phyloP scores from a whole-genome alignment of 2,797 vertebrate genomes.

The Percopsis omiscomaycus region DNA sequence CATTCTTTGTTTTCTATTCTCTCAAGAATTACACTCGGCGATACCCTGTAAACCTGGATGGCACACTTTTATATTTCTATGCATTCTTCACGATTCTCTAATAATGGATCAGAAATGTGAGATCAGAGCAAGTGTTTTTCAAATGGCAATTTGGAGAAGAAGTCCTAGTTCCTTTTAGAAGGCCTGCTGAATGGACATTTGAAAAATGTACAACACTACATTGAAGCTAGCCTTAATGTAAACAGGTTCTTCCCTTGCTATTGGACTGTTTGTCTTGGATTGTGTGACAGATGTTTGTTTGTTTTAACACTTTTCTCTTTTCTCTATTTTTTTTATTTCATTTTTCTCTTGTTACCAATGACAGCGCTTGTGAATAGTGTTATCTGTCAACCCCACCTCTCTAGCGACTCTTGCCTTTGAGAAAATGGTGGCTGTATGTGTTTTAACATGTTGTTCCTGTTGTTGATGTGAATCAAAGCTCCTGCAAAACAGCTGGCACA shows the following conservation, averaged over 20 bases:
- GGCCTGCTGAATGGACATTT: slow-evolving; percentile 44
- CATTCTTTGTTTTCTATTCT: slow-evolving; percentile 28
- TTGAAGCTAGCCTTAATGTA: slow-evolving; percentile 72
- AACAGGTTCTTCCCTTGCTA: slow-evolving; percentile 69
- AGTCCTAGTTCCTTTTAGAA: slow-evolving; percentile 28
- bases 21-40: slow-evolving; percentile 4
- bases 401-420: slow-evolving; percentile 98
- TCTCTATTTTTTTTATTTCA: slow-evolving; percentile 80
- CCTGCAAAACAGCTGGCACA: slow-evolving; percentile 99
- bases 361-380: slow-evolving; percentile 92
- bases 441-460: slow-evolving; percentile 99
- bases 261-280: slow-evolving; percentile 73
- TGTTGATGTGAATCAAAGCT: slow-evolving; percentile 99
- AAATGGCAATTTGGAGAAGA: slow-evolving; percentile 37
- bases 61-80: slow-evolving; percentile 37
- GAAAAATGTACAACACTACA: not conserved
- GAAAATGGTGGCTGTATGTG: slow-evolving; percentile 99
- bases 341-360: slow-evolving; percentile 81
- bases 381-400: slow-evolving; percentile 87
- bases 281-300: slow-evolving; percentile 80
- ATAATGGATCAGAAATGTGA: slow-evolving; percentile 70
- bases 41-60: slow-evolving; percentile 33
- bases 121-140: slow-evolving; percentile 50
- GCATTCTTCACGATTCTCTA: slow-evolving; percentile 70
- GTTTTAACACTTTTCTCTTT: slow-evolving; percentile 82